Base-by-base conservation (phyloP, 1,140 invertebrate species). In the Papilio glaucus region DNA sequence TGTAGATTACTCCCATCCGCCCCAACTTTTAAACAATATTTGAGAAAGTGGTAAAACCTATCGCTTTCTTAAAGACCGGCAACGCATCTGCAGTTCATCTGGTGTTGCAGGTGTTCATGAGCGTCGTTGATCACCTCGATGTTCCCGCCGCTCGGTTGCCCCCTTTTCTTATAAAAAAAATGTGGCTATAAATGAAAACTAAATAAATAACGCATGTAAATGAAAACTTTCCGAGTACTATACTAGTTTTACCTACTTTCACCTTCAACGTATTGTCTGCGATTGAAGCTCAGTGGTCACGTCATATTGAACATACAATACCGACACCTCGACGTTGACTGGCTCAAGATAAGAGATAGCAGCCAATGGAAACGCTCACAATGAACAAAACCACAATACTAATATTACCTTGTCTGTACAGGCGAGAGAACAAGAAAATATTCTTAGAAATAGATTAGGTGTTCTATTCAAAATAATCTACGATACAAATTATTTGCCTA, bases 381-480 rank as follows among this genome's bases (percentile, higher is more conserved):
- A 57, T 57, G 10, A 24, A 5, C 3, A 13, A 57, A 57, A 21
- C 10, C 49, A 57, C 49, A 57, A 57, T 57, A 24, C 24, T 21
- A 57, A 57, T 57, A 57, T 57, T 57, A 57, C 49, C 49, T 57
- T 26, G 18, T 57, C 49, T 57, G 5, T 57, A 57, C 21, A 57
- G 21, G 49, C 9, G n/a, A 57, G 4, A 12, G 49, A 5, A 26
- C 24, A 57, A 24, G 18, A 57, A 24, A 57, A 57, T 57, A 24
- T 57, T 57, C 21, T 26, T 57, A 33, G 9, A 12, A 4, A 18
- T 8, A 57, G 49, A 57, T 26, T 57, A 57, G 18, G 9, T 57
- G 21, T 26, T 57, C 24, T 57, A 57, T 57, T 12, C 4, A 15
- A 21, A 10, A 2, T 33, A 57, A 57, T 24, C 21, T 12, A 13